phyloP scores from a whole-genome alignment of 1,140 invertebrate genomes.

The Diorhabda carinulata region DNA sequence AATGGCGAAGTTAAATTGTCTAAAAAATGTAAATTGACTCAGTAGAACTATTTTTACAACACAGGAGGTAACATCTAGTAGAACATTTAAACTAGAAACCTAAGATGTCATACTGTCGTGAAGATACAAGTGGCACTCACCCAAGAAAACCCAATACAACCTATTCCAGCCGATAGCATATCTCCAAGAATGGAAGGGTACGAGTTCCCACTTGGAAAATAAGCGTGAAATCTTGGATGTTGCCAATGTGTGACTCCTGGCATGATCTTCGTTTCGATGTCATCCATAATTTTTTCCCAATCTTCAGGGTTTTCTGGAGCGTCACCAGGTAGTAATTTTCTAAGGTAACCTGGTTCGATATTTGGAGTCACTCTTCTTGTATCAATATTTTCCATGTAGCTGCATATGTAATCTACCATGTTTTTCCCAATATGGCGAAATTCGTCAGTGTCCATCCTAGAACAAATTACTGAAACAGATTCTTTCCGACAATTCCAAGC shows the following conservation, averaged over 20 bases:
- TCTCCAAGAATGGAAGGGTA: conserved; percentile 98
- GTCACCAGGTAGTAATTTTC: conserved; percentile 72
- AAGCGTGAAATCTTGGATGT: conserved; percentile 97
- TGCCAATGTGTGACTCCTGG: conserved; percentile 99
- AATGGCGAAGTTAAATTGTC: too few species aligned
- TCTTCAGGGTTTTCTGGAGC: conserved; percentile 83
- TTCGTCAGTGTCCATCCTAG: conserved; percentile 79
- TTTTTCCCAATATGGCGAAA: conserved; percentile 87
- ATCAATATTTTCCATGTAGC: conserved; percentile 85
- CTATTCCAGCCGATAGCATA: conserved; percentile 93
- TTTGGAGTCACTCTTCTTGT: conserved; percentile 81
- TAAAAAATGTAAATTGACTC: too few species aligned
- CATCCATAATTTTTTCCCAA: conserved; percentile 90
- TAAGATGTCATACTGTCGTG: background rate
- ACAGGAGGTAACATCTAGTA: too few species aligned
- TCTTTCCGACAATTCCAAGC: too few species aligned
- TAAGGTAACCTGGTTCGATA: conserved; percentile 90
- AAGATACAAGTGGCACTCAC: conserved; percentile 53
- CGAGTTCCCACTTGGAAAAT: conserved; percentile 96
- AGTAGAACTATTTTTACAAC: too few species aligned
- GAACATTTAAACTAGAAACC: too few species aligned
- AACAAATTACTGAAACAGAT: background rate
- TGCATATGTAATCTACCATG: conserved; percentile 97
- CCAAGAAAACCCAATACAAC: conserved; percentile 98
- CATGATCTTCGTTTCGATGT: conserved; percentile 96